Conservation (phyloP, 1,140 invertebrate species). For the Phocides pigmalion region DNA sequence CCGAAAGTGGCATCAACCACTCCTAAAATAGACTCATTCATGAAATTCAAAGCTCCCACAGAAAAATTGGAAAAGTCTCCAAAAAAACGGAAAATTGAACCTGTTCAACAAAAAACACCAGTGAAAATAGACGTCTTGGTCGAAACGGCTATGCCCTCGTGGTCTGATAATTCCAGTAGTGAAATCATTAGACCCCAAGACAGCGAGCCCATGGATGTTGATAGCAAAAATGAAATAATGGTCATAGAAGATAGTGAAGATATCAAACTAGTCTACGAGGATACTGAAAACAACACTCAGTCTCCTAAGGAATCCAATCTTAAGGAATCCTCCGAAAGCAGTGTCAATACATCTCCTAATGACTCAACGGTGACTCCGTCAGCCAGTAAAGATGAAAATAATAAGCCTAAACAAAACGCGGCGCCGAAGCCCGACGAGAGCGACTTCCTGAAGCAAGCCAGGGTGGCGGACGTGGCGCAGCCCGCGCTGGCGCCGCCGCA, state of each 20-base stretch:
- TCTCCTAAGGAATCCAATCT: slow-evolving; percentile 45
- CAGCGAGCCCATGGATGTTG: slow-evolving; percentile 57
- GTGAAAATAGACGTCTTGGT: slow-evolving; percentile 75
- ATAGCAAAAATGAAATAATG: slow-evolving; percentile 46
- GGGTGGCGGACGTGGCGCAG: slow-evolving; percentile 55
- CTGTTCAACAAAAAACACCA: slow-evolving; percentile 58
- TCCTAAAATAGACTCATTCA: slow-evolving; percentile 67
- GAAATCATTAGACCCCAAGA: slow-evolving; percentile 59
- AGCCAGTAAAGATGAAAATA: background rate
- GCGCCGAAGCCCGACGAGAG: slow-evolving; percentile 23
- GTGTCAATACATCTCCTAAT: background rate
- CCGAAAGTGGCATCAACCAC: slow-evolving; percentile 47
- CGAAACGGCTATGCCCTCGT: slow-evolving; percentile 84
- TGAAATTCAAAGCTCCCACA: slow-evolving; percentile 71
- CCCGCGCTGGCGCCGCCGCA: slow-evolving; percentile 43
- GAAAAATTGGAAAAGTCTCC: slow-evolving; percentile 64
- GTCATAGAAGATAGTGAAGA: slow-evolving; percentile 85
- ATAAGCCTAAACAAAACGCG: slow-evolving; percentile 18
- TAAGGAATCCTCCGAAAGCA: background rate
- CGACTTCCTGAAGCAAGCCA: slow-evolving; percentile 62
- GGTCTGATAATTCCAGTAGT: slow-evolving; percentile 80
- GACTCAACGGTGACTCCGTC: background rate
- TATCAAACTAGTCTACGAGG: slow-evolving; percentile 87
- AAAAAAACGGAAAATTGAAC: slow-evolving; percentile 53
- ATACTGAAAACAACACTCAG: slow-evolving; percentile 68